Evolutionary conservation across 1,140 invertebrate species (phyloP), one percentile per base, ranked within the genome.

Genomic region (Prorops nasuta): DNA sequence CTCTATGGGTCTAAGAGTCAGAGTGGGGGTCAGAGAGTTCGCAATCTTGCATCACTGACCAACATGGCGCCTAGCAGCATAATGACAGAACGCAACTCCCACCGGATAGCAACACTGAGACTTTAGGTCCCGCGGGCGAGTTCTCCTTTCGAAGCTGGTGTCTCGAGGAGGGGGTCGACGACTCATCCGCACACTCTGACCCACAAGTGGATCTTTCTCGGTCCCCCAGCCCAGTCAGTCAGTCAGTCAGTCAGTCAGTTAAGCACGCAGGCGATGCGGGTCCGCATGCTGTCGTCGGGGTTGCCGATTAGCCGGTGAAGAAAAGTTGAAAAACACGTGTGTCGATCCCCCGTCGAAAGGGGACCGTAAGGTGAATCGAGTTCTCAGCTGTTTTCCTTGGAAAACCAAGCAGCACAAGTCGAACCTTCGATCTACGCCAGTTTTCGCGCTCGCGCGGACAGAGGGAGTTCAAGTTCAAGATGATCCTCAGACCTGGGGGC

Each of bases 191-290:
- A 72, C n/a, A n/a, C 63, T 59, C 65, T 70, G 69, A 71, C 66
- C 64, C 67, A 70, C 65, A 69, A 72, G 69, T 64, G 60, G 64
- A 63, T 49, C 57, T 45, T 51, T n/a, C n/a, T n/a, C n/a, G n/a
- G n/a, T n/a, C n/a, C n/a, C n/a, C n/a, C n/a, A n/a, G n/a, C n/a
- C n/a, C n/a, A n/a, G n/a, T n/a, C n/a, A 60, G 59, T 60, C 47
- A 48, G 34, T 43, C 34, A 56, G 54, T 56, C 50, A 56, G 59
- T 61, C 44, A 44, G 46, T 57, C 34, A 37, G 37, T 47, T 50
- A 51, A 56, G 34, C 7, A 35, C 3, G 14, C 24, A 6, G 24
- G 24, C 4, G 10, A n/a, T n/a, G n/a, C n/a, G n/a, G n/a, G n/a
- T n/a, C n/a, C n/a, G n/a, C n/a, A n/a, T n/a, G n/a, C n/a, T n/a